Evolutionary conservation across 2,113 vertebrate species (phyloP).

Genomic region (Apteryx owenii): DNA sequence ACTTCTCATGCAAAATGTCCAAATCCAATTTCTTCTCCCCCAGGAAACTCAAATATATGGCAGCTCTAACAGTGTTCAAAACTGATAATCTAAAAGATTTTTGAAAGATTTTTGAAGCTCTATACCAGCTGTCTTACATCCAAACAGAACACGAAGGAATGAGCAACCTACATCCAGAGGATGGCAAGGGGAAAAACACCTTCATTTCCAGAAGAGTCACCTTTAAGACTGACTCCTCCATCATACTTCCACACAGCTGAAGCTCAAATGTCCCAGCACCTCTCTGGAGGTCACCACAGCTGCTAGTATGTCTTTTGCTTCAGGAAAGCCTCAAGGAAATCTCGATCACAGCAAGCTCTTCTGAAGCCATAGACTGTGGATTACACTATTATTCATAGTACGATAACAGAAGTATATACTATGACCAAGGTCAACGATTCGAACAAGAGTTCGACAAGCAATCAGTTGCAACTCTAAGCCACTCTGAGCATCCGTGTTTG

Average conservation of each 20-base stretch:
- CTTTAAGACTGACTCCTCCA: not conserved
- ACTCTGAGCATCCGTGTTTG: not conserved
- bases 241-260: not conserved
- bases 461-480: not conserved
- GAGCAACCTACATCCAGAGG: not conserved
- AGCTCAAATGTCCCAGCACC: not conserved
- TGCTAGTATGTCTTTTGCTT: not conserved
- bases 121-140: not conserved
- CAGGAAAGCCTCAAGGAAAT: not conserved
- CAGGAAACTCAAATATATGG: not conserved
- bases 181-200: not conserved
- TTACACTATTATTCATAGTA: not conserved
- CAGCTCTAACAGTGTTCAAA: not conserved
- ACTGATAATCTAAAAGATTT: not conserved
- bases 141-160: not conserved
- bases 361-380: not conserved
- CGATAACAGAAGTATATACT: not conserved
- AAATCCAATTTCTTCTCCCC: not conserved
- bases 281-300: not conserved
- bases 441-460: not conserved
- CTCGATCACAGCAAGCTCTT: not conserved
- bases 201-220: not conserved
- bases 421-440: fast-evolving
- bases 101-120: not conserved
- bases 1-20: not conserved